Conservation (phyloP, 1,140 invertebrate species). For the Ceratina calcarata region DNA sequence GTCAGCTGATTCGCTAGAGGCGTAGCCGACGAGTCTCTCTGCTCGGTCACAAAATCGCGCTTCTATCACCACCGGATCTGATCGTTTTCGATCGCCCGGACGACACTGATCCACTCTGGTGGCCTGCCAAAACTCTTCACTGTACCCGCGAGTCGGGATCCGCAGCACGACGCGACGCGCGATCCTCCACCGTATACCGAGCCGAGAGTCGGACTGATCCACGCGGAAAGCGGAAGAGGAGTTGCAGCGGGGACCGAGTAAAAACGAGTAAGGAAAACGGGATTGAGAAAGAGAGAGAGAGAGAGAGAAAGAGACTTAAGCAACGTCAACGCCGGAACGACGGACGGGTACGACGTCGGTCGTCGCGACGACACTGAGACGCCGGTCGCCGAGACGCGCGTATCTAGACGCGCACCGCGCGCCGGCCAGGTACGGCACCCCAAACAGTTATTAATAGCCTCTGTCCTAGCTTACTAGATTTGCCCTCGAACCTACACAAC, state of each 20-base stretch:
- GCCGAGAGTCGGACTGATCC: background rate
- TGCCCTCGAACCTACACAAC: constrained; percentile 76
- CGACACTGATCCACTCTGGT: constrained; percentile 37
- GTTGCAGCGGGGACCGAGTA: background rate
- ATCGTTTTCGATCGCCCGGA: background rate
- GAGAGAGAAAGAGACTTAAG: background rate
- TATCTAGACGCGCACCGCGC: constrained; percentile 72
- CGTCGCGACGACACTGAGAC: constrained; percentile 80
- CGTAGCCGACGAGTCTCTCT: background rate
- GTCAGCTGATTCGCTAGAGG: background rate
- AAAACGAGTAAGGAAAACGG: background rate
- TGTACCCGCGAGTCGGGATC: background rate
- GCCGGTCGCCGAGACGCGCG: constrained; percentile 73
- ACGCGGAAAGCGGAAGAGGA: background rate
- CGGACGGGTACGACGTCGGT: constrained; percentile 70
- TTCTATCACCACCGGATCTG: background rate
- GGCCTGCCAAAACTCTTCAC: constrained; percentile 7
- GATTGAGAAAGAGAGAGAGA: background rate
- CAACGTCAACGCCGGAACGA: constrained; percentile 50
- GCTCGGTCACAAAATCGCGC: background rate
- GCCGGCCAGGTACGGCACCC: constrained; percentile 80
- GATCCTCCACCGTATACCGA: background rate
- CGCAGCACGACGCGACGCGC: background rate
- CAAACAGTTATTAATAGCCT: constrained; percentile 80
- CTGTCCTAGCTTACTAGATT: constrained; percentile 80